These are phyloP conservation scores for Frankliniella fusca DNA, from an alignment of 2,888 invertebrate species.

Conservation along the genomic window DNA sequence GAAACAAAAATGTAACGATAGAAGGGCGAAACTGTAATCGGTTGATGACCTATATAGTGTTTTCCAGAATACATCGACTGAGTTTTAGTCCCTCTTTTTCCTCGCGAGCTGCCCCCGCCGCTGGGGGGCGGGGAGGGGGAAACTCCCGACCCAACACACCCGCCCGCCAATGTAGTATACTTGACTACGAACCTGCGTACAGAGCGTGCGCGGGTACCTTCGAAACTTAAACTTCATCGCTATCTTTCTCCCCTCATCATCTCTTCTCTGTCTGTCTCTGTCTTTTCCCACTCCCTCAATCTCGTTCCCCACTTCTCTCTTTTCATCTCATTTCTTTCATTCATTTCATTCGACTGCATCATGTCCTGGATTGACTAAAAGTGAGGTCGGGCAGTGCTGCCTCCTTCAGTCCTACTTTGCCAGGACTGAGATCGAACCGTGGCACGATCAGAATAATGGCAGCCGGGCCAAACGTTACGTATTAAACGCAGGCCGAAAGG, in stretches of 20 bases:
- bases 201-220: neutral
- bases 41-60: slow-evolving; percentile 23
- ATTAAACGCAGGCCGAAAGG: neutral
- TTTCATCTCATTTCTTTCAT: neutral
- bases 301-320: neutral
- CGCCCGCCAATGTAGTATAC: neutral
- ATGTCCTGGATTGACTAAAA: neutral
- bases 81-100: neutral
- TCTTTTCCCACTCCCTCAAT: neutral
- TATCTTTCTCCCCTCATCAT: neutral
- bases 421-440: neutral
- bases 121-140: neutral
- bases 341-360: neutral
- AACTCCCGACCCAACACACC: neutral
- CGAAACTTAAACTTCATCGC: neutral
- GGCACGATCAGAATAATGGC: neutral
- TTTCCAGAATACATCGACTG: slow-evolving; percentile 20
- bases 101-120: neutral
- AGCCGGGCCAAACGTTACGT: neutral
- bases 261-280: neutral
- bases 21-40: neutral
- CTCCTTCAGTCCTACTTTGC: neutral
- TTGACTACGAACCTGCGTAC: neutral
- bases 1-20: neutral
- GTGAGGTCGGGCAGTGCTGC: neutral